A percentile compares a stretch with the other conserved stretches of the same genome.
These are phyloP conservation scores for Asarcornis scutulata DNA, from an alignment of 2,113 vertebrate species.

Conservation along the genomic window DNA sequence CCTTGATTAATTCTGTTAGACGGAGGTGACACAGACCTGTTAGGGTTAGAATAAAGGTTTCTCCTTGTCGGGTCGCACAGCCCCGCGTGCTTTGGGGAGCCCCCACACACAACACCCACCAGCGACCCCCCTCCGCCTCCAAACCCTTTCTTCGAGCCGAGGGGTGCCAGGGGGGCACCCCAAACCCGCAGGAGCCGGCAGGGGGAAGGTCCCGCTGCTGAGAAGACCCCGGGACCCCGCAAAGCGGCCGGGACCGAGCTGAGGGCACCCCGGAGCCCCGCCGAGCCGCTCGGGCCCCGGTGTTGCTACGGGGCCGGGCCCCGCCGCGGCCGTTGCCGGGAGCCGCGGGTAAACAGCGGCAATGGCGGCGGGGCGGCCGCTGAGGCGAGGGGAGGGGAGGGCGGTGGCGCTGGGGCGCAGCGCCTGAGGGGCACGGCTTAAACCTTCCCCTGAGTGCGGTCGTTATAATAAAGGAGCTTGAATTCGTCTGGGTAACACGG, in stretches of 20 bases:
- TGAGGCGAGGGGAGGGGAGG: too few relatives aligned
- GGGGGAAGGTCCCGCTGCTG: too few relatives aligned
- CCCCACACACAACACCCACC: neutral
- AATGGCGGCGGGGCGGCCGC: too few relatives aligned
- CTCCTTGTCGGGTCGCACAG: too few relatives aligned
- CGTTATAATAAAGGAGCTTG: neutral
- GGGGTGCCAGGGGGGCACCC: accelerated
- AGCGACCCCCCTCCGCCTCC: too few relatives aligned
- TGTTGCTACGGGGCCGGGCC: slow-evolving; percentile 19
- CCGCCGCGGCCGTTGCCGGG: neutral
- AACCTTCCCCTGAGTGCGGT: neutral
- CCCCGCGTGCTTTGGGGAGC: accelerated
- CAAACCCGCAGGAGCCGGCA: neutral
- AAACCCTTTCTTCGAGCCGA: accelerated
- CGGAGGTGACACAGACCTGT: neutral
- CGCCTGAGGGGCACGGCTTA: too few relatives aligned
- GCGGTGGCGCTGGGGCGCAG: too few relatives aligned
- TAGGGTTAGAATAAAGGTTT: too few relatives aligned
- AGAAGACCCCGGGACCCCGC: neutral
- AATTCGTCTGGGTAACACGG: neutral
- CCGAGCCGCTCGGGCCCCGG: too few relatives aligned
- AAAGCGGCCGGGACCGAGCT: neutral
- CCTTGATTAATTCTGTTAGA: neutral
- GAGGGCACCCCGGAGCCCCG: neutral
- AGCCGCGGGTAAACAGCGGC: neutral